Percentiles rank a stretch among this genome's conserved stretches.
phyloP scores from a whole-genome alignment of 35 echinoderm and acorn worm species.

The Patiria miniata region DNA sequence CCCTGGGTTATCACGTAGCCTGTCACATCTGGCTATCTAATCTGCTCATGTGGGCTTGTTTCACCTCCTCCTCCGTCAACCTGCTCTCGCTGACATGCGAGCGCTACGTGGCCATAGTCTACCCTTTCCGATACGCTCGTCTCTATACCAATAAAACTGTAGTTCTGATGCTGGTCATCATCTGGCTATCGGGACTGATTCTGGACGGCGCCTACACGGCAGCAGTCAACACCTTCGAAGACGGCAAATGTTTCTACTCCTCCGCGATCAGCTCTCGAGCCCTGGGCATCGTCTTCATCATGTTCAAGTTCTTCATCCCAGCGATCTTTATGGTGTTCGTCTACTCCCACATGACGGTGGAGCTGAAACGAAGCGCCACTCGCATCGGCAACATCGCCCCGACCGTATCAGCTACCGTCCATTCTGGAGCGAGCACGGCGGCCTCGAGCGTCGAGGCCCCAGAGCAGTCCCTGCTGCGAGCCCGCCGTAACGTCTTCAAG shows the following conservation, averaged over 20 bases:
- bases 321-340: constrained; percentile 54
- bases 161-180: constrained; percentile 45
- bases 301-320: constrained; percentile 66
- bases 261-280: not conserved
- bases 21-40: constrained; percentile 79
- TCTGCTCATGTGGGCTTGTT: constrained; percentile 64
- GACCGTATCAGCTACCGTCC: not conserved
- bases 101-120: constrained; percentile 71
- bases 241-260: constrained; percentile 50
- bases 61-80: constrained; percentile 74
- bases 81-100: constrained; percentile 67
- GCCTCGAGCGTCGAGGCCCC: not conserved
- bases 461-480: constrained; percentile 24
- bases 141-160: constrained; percentile 28
- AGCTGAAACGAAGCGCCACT: not conserved
- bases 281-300: constrained; percentile 58
- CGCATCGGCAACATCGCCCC: not conserved
- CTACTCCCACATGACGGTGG: constrained; percentile 44
- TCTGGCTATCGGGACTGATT: constrained; percentile 63
- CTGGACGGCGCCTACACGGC: constrained; percentile 66
- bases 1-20: constrained; percentile 21
- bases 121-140: constrained; percentile 55
- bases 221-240: constrained; percentile 41
- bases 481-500: constrained; percentile 63
- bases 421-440: not conserved